Evolutionary conservation across 1,140 invertebrate species (phyloP).

Genomic region (Chironomus tepperi): DNA sequence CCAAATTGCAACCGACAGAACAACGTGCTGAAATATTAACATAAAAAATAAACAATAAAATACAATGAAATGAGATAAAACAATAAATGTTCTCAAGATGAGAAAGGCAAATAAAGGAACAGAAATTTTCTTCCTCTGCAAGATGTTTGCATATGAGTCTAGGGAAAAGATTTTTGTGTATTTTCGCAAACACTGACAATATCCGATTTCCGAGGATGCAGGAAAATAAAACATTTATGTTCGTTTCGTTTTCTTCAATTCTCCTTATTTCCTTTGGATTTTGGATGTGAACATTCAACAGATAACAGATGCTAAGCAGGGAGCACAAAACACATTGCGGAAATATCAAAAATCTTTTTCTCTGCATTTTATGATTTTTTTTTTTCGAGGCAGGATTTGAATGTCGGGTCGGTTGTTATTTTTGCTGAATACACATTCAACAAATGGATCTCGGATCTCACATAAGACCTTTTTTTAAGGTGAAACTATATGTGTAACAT

Average conservation of each 20-base stretch:
- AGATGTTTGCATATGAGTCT: neutral
- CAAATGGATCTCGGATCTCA: conserved; percentile 4
- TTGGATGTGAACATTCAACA: conserved; percentile 18
- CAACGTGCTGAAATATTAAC: conserved; percentile 79
- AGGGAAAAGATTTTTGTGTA: neutral
- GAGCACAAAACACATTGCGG: conserved; percentile 11
- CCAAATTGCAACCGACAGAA: conserved; percentile 76
- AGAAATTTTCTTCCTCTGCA: conserved; percentile 23
- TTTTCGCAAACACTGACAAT: conserved; percentile 11
- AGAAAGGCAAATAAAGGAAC: too few species aligned
- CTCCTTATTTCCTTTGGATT: neutral
- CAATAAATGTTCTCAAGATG: conserved; percentile 22
- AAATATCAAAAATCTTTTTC: conserved; percentile 21
- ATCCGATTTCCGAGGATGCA: conserved; percentile 20
- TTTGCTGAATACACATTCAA: conserved; percentile 20
- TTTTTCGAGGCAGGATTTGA: conserved; percentile 19
- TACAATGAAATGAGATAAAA: conserved; percentile 35
- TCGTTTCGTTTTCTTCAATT: neutral
- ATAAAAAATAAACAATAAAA: conserved; percentile 43
- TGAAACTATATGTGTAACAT: neutral
- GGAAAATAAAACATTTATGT: conserved; percentile 20
- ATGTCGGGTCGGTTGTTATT: conserved; percentile 12
- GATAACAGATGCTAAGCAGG: conserved; percentile 19
- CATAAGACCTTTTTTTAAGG: neutral
- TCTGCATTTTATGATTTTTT: neutral